Conservation (phyloP, 2,888 invertebrate genomes). For the Leucophenga montana region DNA sequence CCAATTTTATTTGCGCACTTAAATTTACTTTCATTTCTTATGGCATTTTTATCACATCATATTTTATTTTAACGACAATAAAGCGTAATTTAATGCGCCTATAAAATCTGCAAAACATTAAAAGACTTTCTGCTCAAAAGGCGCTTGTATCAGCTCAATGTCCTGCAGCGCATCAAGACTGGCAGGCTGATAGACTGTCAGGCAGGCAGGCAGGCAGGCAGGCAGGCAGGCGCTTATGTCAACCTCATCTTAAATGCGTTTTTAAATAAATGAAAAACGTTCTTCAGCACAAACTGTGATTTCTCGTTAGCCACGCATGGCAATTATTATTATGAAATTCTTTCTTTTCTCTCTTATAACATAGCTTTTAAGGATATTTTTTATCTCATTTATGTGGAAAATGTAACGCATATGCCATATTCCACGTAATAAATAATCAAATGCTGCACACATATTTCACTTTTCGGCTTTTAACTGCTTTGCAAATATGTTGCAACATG, state of each 20-base stretch:
- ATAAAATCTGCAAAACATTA: slow-evolving; percentile 66
- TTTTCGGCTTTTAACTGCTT: slow-evolving; percentile 43
- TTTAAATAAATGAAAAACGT: slow-evolving; percentile 13
- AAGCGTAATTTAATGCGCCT: slow-evolving; percentile 68
- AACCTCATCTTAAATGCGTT: background rate
- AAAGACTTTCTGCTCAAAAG: slow-evolving; percentile 32
- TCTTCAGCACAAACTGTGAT: background rate
- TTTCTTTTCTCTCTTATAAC: background rate
- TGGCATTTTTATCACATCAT: slow-evolving; percentile 66
- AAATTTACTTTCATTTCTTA: slow-evolving; percentile 43
- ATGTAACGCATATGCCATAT: slow-evolving; percentile 4
- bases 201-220: background rate
- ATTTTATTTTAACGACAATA: slow-evolving; percentile 69
- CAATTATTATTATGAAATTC: slow-evolving; percentile 1
- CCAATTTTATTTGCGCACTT: slow-evolving; percentile 52
- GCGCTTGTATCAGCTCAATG: slow-evolving; percentile 11
- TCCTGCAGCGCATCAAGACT: background rate
- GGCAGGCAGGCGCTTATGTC: background rate
- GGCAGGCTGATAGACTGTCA: no score
- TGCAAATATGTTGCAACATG: slow-evolving; percentile 36
- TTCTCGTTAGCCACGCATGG: background rate
- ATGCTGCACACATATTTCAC: slow-evolving; percentile 17
- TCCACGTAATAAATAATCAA: background rate
- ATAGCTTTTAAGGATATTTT: background rate
- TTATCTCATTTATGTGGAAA: background rate